Conservation (phyloP, 1,140 invertebrate species). For the Schlechtendalia chinensis region DNA sequence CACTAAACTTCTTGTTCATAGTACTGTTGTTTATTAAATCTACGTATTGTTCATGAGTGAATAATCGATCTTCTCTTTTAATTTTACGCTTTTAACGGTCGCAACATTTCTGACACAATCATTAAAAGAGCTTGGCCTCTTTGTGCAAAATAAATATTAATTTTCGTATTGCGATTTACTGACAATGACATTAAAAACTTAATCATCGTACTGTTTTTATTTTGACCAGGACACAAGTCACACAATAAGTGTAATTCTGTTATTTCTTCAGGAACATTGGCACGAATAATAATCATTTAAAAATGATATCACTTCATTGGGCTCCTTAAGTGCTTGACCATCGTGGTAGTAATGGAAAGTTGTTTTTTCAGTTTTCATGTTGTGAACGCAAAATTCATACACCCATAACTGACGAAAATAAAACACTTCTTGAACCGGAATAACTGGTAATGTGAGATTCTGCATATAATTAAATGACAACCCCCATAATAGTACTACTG, state of each 20-base stretch:
- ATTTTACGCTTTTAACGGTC: background rate
- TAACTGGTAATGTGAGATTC: no score
- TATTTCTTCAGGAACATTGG: no score
- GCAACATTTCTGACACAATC: no score
- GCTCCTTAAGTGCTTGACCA: constrained; percentile 51
- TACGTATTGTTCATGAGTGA: background rate
- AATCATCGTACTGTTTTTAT: constrained; percentile 49
- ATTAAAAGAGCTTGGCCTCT: background rate
- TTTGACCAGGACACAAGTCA: constrained; percentile 51
- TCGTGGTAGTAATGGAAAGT: constrained; percentile 53
- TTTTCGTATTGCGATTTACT: constrained; percentile 42
- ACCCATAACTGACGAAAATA: constrained; percentile 52
- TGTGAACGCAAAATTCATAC: constrained; percentile 52
- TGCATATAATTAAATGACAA: no score
- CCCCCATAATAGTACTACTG: no score
- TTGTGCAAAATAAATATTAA: background rate
- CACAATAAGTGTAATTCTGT: constrained; percentile 53
- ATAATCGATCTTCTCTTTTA: background rate
- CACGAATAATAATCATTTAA: constrained; percentile 15
- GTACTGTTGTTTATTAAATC: background rate
- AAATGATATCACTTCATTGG: constrained; percentile 52
- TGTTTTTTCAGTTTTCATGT: constrained; percentile 51
- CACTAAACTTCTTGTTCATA: background rate
- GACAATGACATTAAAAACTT: constrained; percentile 40
- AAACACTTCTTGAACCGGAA: constrained; percentile 53